Evolutionary conservation across 2,797 vertebrate genomes (phyloP).

Genomic region (Garrulus glandarius): DNA sequence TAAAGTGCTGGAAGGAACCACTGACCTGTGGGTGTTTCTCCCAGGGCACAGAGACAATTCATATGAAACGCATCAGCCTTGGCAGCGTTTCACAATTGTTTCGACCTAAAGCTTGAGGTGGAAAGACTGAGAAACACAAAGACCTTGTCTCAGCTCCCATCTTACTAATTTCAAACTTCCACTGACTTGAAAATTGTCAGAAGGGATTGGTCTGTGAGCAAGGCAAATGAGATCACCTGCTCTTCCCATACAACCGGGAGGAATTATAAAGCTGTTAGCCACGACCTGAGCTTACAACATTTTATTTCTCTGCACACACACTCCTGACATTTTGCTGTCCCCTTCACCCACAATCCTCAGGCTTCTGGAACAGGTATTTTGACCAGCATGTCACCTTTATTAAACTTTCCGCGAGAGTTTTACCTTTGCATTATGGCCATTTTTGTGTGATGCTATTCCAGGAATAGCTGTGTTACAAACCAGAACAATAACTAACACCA

Average conservation of each 20-base stretch:
- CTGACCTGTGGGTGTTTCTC: neutral
- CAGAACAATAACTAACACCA: neutral
- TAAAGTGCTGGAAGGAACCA: neutral
- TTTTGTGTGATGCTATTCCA: neutral
- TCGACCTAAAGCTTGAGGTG: neutral
- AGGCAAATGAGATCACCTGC: neutral
- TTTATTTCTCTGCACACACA: neutral
- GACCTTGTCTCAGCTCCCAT: neutral
- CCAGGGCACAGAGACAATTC: neutral
- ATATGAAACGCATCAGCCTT: neutral
- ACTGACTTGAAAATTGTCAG: neutral
- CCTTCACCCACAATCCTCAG: neutral
- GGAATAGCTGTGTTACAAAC: neutral
- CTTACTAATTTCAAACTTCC: neutral
- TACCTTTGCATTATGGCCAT: neutral
- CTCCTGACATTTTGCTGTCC: neutral
- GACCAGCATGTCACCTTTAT: neutral
- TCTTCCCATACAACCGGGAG: neutral
- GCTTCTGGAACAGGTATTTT: neutral
- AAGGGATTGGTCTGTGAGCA: neutral
- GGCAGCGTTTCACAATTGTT: neutral
- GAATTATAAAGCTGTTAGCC: neutral
- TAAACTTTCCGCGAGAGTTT: neutral
- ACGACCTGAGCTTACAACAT: neutral
- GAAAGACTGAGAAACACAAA: neutral